Percentiles rank a stretch among this genome's conserved stretches.
phyloP scores from a whole-genome alignment of 2,113 vertebrate species.

The Gallinago undulata region DNA sequence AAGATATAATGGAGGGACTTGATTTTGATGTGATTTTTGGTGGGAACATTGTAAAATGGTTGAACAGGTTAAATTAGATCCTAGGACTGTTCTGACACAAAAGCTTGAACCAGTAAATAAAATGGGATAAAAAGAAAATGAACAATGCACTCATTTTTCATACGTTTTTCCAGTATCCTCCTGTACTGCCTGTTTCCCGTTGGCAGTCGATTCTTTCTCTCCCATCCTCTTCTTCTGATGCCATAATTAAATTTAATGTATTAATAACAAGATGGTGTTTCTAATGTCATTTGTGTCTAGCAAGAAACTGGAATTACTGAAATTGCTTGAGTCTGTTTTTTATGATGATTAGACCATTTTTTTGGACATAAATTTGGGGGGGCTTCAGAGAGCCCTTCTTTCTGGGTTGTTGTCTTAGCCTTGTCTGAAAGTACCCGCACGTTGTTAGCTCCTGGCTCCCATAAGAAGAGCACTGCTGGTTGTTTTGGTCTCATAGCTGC shows the following conservation, averaged over 20 bases:
- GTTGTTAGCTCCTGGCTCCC: not conserved
- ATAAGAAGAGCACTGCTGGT: not conserved
- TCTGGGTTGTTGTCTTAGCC: not conserved
- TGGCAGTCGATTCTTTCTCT: not conserved
- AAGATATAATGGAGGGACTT: not conserved
- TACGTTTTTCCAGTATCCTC: not conserved
- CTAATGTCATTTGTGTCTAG: not conserved
- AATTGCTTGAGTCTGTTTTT: not conserved
- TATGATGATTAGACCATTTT: not conserved
- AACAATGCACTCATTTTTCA: not conserved
- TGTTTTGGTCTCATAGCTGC: not conserved
- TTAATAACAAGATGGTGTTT: not conserved
- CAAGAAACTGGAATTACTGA: not conserved
- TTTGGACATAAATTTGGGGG: not conserved
- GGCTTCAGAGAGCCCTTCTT: not conserved
- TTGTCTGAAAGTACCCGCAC: not conserved
- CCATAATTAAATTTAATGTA: not conserved
- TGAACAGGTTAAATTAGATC: not conserved
- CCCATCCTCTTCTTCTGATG: not conserved
- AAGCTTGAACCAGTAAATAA: not conserved
- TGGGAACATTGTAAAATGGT: not conserved
- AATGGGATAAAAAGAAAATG: not conserved
- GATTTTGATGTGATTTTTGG: not conserved
- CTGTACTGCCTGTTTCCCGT: not conserved
- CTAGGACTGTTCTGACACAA: not conserved